Evolutionary conservation across 2,113 vertebrate genomes (phyloP), one percentile per base, ranked within the genome.

Genomic region (Chionodraco myersi): DNA sequence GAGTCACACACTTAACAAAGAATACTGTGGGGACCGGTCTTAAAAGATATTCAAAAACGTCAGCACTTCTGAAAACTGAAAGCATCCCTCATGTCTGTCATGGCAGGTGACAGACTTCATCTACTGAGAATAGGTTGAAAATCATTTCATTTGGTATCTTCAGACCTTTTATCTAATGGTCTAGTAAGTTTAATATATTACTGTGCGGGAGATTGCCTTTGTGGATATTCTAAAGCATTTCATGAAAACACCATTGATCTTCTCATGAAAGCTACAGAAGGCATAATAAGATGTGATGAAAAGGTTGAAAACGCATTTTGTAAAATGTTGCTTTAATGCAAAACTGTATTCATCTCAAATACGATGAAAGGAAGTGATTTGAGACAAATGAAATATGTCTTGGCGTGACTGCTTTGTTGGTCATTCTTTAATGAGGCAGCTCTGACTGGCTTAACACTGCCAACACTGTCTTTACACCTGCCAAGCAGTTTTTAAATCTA

Each of bases 221-320:
- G 47, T 75, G 82, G 30, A 62, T 86, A 70, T 77, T 78, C 80
- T 86, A 75, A 70, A 73, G 83, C 65, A 83, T 83, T 83, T 82
- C 73, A 86, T 72, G 58, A 88, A 78, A 70, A 34, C 61, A 23
- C 77, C 13, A 82, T 54, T 51, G 59, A 21, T 80, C 63, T 63
- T 52, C 21, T 77, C 16, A 23, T 66, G 53, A 81, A 61, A 62
- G 64, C 75, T 51, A 16, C 48, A 62, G 41, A 70, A 51, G 52
- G 49, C 80, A 60, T 61, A 18, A 44, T 58, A 48, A 45, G 47
- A 73, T 51, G 23, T 41, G 61, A 3, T 48, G 13, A 12, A 48
- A 13, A 63, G 68, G 72, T 75, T 48, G n/a, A n/a, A 71, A 82
- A 78, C 14, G 47, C 84, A 77, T 69, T 80, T 75, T 68, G 76